A percentile compares a stretch with the other conserved stretches of the same genome.
These are phyloP conservation scores for Leucopsar rothschildi DNA, from an alignment of 2,113 vertebrate genomes.

Conservation along the genomic window DNA sequence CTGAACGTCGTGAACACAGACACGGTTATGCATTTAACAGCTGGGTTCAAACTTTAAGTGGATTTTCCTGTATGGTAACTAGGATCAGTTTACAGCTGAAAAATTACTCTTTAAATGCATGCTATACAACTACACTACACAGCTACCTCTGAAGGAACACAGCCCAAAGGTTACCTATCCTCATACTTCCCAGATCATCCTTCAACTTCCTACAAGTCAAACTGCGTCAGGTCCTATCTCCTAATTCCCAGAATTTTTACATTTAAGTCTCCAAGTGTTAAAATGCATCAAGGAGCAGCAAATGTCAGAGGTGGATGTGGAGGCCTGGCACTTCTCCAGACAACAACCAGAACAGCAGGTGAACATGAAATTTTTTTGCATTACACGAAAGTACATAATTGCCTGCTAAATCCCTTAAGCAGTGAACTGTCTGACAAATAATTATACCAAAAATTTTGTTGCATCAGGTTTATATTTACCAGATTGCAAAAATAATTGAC, in stretches of 20 bases:
- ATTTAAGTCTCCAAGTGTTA: background rate
- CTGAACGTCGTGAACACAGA: slow-evolving; percentile 42
- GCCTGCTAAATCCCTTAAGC: slow-evolving; percentile 18
- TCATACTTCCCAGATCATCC: background rate
- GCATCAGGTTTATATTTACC: background rate
- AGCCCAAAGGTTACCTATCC: background rate
- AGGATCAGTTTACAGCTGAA: slow-evolving; percentile 65
- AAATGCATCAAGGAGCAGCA: background rate
- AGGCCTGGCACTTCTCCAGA: background rate
- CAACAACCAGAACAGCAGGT: slow-evolving; percentile 17
- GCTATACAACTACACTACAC: background rate
- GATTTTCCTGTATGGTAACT: slow-evolving; percentile 62
- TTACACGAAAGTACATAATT: background rate
- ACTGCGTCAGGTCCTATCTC: background rate
- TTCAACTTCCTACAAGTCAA: background rate
- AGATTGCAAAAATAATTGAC: background rate
- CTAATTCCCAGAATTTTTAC: background rate
- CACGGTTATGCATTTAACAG: slow-evolving; percentile 50
- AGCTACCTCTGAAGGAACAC: background rate
- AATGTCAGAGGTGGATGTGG: background rate
- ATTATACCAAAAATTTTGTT: background rate
- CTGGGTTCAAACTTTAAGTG: slow-evolving; percentile 57
- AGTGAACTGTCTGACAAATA: slow-evolving; percentile 4
- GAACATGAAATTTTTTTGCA: background rate
- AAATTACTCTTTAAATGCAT: slow-evolving; percentile 28